Evolutionary conservation across 2,888 invertebrate species (phyloP).

Genomic region (Lathronympha strigana): DNA sequence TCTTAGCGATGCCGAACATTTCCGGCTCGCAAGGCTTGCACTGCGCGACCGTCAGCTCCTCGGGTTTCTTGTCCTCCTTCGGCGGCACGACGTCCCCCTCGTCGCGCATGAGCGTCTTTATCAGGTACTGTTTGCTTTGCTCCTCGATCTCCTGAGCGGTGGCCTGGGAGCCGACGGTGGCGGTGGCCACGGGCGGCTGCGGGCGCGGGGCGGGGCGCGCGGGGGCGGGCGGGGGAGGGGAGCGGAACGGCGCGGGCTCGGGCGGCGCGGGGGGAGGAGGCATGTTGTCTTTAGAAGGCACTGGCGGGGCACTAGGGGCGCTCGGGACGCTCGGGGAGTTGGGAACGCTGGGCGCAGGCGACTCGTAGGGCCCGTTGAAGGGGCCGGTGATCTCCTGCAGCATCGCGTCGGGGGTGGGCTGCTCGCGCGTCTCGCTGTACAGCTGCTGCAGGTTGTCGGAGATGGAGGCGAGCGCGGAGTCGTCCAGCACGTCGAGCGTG

Average conservation of each 20-base stretch:
- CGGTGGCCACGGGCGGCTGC: constrained; percentile 62
- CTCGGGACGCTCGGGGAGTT: constrained; percentile 49
- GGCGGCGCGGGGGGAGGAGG: constrained; percentile 37
- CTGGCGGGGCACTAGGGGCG: constrained; percentile 50
- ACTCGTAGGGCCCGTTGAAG: constrained; percentile 38
- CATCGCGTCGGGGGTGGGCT: constrained; percentile 38
- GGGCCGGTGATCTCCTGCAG: constrained; percentile 33
- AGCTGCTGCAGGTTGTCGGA: constrained; percentile 73
- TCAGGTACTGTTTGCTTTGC: constrained; percentile 91
- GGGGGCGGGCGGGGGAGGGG: constrained; percentile 47
- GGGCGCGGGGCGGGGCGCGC: constrained; percentile 46
- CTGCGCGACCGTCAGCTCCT: constrained; percentile 79
- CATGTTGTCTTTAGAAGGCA: constrained; percentile 9
- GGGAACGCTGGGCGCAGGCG: constrained; percentile 47
- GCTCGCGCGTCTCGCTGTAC: constrained; percentile 45
- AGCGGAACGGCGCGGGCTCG: constrained; percentile 52
- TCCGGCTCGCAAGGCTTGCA: constrained; percentile 75
- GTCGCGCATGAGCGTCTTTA: constrained; percentile 95
- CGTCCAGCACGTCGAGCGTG: constrained; percentile 77
- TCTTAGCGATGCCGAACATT: constrained; percentile 83
- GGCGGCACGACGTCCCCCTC: constrained; percentile 89
- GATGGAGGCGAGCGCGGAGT: constrained; percentile 72
- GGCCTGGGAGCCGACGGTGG: constrained; percentile 77
- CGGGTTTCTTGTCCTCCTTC: constrained; percentile 82
- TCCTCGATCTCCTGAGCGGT: constrained; percentile 85